Base-by-base conservation (phyloP, 2,113 vertebrate species). In the Gallinago media region DNA sequence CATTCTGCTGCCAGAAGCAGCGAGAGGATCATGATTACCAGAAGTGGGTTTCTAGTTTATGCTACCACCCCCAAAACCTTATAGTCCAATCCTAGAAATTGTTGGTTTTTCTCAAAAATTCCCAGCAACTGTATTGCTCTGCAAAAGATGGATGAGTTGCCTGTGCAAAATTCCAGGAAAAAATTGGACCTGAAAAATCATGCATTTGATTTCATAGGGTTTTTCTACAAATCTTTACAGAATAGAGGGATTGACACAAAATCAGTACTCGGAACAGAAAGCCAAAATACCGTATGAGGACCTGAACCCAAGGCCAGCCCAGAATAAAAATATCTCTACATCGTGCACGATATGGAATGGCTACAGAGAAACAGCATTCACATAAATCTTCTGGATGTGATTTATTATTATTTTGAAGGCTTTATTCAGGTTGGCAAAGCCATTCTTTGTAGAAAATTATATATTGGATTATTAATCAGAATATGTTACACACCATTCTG, bases 41-140 rank as follows among this genome's bases (percentile, higher is more conserved):
- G 56, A 16, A 25, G 3, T 17, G 49, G 3, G 5, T 40, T 91
- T 77, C 46, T 9, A 10, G 6, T 63, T 68, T 58, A 21, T 77
- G 15, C 21, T 83, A 20, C 23, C 40, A 46, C 9, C 16, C 25
- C 27, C 32, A 56, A 74, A 85, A 49, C 7, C 70, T 25, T 5
- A 15, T 2, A 18, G 11, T 2, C 3, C 15, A 16, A 47, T 52
- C 12, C 49, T 11, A 31, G 16, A 34, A 0, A 0, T 0, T 10
- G 12, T 27, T 62, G 9, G 27, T 40, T 67, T 46, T 66, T 44
- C 72, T 55, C 75, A 55, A 83, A 79, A 19, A 11, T 38, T 86
- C 62, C 44, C 58, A 72, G 32, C 6, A 22, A 2, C 16, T 58
- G 11, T 52, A 50, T 0, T 15, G 47, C 12, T 47, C 52, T 75